phyloP scores from a whole-genome alignment of 1,140 invertebrate genomes.

The Orussus abietinus region DNA sequence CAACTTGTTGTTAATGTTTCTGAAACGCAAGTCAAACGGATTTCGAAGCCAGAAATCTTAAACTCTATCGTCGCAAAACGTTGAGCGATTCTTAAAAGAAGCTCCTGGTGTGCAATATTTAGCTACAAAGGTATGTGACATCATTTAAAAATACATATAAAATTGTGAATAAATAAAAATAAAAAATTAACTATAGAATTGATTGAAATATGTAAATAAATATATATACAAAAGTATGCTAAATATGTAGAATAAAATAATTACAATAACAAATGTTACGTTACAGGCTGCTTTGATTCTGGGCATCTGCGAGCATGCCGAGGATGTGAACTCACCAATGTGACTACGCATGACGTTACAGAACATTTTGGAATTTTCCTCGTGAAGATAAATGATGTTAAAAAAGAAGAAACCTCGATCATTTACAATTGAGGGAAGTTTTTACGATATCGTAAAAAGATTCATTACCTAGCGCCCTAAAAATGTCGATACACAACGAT shows the following conservation, averaged over 20 bases:
- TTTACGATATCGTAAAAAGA: constrained; percentile 3
- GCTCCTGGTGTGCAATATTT: constrained; percentile 10
- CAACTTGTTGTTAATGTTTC: background rate
- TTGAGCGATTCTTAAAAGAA: constrained; percentile 8
- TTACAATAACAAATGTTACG: background rate
- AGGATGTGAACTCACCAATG: constrained; percentile 13
- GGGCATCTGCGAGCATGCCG: constrained; percentile 14
- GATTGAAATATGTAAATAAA: too few species aligned
- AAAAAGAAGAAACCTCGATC: constrained; percentile 16
- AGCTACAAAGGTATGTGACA: constrained; percentile 9
- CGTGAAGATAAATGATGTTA: constrained; percentile 10
- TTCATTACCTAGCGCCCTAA: too few species aligned
- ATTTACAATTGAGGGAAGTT: constrained; percentile 13
- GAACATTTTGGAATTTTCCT: constrained; percentile 6
- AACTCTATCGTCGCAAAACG: constrained; percentile 7
- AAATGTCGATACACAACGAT: constrained; percentile 11
- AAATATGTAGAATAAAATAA: background rate
- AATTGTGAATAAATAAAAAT: too few species aligned
- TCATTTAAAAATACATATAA: too few species aligned
- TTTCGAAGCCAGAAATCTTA: constrained; percentile 7
- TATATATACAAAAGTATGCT: background rate
- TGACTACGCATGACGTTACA: constrained; percentile 11
- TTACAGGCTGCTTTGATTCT: constrained; percentile 18
- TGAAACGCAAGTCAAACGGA: constrained; percentile 6
- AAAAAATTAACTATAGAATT: too few species aligned